phyloP scores from a whole-genome alignment of 2,113 vertebrate genomes.

The Camelus bactrianus region DNA sequence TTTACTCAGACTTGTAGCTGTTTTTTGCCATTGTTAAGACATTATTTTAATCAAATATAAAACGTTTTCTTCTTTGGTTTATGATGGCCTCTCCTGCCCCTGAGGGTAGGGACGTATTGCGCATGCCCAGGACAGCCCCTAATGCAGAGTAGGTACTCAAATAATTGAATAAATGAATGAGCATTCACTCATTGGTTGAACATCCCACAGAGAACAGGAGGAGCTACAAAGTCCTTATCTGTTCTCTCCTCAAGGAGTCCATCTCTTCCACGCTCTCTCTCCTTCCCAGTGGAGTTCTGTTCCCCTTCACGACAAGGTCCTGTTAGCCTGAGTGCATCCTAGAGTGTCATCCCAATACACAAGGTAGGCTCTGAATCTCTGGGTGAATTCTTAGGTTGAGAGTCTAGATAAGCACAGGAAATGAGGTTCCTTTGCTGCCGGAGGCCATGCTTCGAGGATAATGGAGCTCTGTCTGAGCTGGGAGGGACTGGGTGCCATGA shows the following conservation, averaged over 20 bases:
- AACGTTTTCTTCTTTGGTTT: background rate
- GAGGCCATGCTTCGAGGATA: background rate
- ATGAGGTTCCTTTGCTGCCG: background rate
- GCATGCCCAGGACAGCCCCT: too few relatives aligned
- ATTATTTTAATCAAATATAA: background rate
- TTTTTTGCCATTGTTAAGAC: background rate
- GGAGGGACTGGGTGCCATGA: background rate
- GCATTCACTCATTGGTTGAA: background rate
- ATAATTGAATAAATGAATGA: background rate
- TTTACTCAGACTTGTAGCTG: background rate
- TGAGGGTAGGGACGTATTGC: background rate
- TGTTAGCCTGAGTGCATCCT: fast-evolving
- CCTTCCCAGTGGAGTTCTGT: fast-evolving
- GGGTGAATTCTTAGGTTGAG: background rate
- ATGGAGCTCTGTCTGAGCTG: background rate
- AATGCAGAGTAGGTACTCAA: background rate
- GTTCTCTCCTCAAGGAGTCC: background rate
- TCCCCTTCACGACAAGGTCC: background rate
- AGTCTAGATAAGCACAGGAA: too few relatives aligned
- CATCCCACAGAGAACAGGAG: background rate
- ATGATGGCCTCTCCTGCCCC: background rate
- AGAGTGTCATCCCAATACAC: background rate
- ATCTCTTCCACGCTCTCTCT: fast-evolving
- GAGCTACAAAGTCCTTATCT: background rate
- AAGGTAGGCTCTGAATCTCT: background rate